Conservation (phyloP, 1,140 invertebrate genomes). For the Lepidurus arcticus region DNA sequence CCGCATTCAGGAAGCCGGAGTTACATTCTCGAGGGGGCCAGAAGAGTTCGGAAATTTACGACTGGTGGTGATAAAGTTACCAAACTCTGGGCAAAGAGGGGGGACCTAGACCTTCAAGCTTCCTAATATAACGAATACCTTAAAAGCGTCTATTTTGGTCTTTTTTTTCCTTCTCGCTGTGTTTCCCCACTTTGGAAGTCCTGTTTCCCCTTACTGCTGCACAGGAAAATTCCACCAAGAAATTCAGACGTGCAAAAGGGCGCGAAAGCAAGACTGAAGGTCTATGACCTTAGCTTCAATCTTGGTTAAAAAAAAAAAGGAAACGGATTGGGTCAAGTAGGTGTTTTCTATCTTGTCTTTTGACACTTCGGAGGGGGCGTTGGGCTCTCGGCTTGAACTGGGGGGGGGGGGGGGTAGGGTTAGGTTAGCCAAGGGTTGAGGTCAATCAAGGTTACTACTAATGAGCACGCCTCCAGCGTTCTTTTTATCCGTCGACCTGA, state of each 20-base stretch:
- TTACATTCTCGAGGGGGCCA: not conserved
- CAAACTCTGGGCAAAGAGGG: not conserved
- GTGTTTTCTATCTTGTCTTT: not conserved
- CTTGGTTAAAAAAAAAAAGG: not conserved
- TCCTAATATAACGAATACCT: not conserved
- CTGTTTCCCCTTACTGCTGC: not conserved
- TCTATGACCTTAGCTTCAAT: not conserved
- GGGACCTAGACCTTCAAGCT: constrained; percentile 17
- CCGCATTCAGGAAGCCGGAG: not conserved
- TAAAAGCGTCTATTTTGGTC: not conserved
- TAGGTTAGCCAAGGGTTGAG: constrained; percentile 3
- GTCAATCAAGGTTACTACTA: constrained; percentile 10
- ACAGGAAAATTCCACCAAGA: not conserved
- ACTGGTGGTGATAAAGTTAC: not conserved
- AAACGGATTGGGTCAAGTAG: not conserved
- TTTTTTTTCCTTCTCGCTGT: not conserved
- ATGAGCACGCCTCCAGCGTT: constrained; percentile 1
- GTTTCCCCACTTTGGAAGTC: not conserved
- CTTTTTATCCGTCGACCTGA: not conserved
- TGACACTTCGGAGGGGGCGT: not conserved
- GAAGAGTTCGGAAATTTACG: not conserved
- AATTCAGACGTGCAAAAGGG: not conserved
- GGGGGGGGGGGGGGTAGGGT: not conserved
- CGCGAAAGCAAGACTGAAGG: not conserved
- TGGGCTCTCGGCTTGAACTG: not conserved